Evolutionary conservation across 2,113 vertebrate species (phyloP).

Genomic region (Trichomycterus rosablanca): DNA sequence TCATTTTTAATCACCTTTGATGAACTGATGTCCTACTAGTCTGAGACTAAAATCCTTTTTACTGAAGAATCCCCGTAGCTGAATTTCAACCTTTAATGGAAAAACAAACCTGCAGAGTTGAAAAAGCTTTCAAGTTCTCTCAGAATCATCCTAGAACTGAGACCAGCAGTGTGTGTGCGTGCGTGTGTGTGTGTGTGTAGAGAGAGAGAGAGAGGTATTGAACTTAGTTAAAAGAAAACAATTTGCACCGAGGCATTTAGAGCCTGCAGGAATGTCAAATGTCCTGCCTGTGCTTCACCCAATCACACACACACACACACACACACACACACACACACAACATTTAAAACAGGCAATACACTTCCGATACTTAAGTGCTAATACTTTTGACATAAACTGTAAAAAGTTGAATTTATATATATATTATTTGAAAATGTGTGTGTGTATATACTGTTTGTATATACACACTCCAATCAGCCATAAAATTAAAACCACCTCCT

Average conservation of each 20-base stretch:
- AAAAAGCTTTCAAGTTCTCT: constrained; percentile 59
- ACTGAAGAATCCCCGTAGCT: constrained; percentile 12
- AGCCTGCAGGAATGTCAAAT: constrained; percentile 72
- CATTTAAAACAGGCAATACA: no score
- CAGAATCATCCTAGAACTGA: constrained; percentile 32
- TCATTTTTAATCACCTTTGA: constrained; percentile 21
- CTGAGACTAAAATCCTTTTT: constrained; percentile 12
- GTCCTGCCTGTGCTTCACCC: constrained; percentile 51
- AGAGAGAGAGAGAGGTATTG: constrained; percentile 53
- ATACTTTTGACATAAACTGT: no score
- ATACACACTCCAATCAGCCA: no score
- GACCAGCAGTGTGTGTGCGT: constrained; percentile 55
- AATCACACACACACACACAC: constrained; percentile 41
- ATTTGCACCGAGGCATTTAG: constrained; percentile 65
- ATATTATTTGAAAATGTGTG: no score
- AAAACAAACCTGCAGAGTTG: constrained; percentile 15
- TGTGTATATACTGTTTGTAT: no score
- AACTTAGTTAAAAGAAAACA: constrained; percentile 67
- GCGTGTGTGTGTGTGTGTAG: constrained; percentile 37
- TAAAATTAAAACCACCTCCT: no score
- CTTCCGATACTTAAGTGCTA: no score
- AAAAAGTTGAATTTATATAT: no score
- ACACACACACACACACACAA: constrained; percentile 21
- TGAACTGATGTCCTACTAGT: constrained; percentile 5
- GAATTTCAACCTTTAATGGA: constrained; percentile 1